A percentile compares a stretch with the other conserved stretches of the same genome.
Evolutionary conservation across 2,113 vertebrate genomes (phyloP).

Genomic region (Prunella fulvescens): DNA sequence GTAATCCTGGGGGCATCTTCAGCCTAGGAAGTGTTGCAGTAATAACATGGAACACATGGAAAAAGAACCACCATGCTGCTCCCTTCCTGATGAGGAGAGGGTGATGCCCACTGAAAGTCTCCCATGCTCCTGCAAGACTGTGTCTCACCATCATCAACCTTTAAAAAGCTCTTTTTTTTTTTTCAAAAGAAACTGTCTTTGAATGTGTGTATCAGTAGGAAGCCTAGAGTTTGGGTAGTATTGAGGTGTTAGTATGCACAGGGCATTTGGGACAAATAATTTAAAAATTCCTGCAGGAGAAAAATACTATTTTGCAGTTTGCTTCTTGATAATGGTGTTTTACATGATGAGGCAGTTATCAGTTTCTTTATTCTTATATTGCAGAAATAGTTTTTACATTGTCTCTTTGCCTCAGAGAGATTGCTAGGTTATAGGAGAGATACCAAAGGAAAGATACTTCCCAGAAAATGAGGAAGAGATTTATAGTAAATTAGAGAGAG

Average conservation of each 20-base stretch:
- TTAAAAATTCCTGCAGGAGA: background rate
- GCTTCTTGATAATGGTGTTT: background rate
- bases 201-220: background rate
- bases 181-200: background rate
- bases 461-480: background rate
- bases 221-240: background rate
- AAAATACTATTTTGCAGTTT: background rate
- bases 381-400: background rate
- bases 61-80: background rate
- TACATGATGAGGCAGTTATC: background rate
- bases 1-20: background rate
- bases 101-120: background rate
- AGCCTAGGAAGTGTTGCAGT: background rate
- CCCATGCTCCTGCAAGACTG: fast-evolving
- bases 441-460: background rate
- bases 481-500: background rate
- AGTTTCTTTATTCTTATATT: background rate
- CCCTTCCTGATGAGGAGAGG: background rate
- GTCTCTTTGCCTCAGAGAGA: background rate
- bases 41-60: background rate
- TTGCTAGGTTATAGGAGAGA: background rate
- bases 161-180: background rate
- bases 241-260: background rate
- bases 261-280: background rate
- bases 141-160: background rate